Conservation (phyloP, 2,113 vertebrate genomes). For the Chauna torquata region DNA sequence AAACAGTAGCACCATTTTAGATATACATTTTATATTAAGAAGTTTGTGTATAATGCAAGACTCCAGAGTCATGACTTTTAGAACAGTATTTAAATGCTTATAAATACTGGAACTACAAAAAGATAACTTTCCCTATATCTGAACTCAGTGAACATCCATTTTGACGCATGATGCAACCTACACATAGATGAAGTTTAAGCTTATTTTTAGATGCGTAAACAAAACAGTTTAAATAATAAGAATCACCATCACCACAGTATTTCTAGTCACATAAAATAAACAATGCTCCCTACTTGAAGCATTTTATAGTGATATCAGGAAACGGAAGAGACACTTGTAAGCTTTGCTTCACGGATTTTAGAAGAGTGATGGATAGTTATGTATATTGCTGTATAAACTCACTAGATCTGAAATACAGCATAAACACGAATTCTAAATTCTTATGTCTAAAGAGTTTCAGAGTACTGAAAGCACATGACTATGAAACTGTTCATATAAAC, state of each 20-base stretch:
- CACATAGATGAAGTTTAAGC: background rate
- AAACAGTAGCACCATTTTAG: background rate
- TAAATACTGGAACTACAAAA: background rate
- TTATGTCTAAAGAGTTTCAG: background rate
- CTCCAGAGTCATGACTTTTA: background rate
- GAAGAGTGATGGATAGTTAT: constrained; percentile 24
- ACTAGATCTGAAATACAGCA: background rate
- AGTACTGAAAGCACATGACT: background rate
- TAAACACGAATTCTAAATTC: background rate
- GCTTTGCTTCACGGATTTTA: constrained; percentile 32
- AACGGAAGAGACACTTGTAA: constrained; percentile 41
- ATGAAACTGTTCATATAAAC: background rate
- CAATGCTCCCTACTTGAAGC: background rate
- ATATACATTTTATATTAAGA: background rate
- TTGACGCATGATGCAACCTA: background rate
- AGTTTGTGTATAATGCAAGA: background rate
- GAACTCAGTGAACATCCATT: background rate
- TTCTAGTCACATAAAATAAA: constrained; percentile 42
- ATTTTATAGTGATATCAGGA: constrained; percentile 17
- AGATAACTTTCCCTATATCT: background rate
- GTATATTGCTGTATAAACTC: background rate
- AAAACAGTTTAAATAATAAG: background rate
- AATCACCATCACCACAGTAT: constrained; percentile 1
- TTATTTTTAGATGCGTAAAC: background rate
- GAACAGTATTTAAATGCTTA: background rate